phyloP scores from a whole-genome alignment of 1,140 invertebrate genomes.

The Papilio xuthus region DNA sequence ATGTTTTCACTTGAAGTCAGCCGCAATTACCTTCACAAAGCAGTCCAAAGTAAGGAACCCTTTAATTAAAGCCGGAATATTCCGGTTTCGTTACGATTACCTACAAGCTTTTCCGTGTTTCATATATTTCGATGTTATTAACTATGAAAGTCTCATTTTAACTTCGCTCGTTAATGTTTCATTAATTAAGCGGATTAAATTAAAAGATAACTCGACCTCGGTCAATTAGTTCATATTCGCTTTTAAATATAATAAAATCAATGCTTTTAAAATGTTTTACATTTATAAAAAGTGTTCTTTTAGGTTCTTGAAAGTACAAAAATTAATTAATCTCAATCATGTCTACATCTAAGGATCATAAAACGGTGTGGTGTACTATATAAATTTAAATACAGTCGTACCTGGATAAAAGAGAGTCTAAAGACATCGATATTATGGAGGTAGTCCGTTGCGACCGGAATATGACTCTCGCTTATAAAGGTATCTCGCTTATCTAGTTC shows the following conservation, averaged over 20 bases:
- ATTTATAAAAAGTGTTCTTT: background rate
- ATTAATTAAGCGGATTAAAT: background rate
- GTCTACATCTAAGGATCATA: too few species aligned
- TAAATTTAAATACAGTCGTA: too few species aligned
- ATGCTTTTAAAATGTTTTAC: background rate
- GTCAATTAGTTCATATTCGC: background rate
- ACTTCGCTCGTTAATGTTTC: constrained; percentile 38
- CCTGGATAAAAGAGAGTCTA: too few species aligned
- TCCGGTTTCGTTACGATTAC: constrained; percentile 57
- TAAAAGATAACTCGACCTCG: background rate
- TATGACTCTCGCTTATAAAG: too few species aligned
- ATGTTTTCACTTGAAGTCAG: constrained; percentile 70
- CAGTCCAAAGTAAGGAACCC: constrained; percentile 58
- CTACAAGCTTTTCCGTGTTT: constrained; percentile 46
- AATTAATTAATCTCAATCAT: too few species aligned
- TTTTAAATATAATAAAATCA: background rate
- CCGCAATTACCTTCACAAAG: constrained; percentile 66
- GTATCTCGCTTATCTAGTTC: too few species aligned
- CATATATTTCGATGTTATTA: constrained; percentile 59
- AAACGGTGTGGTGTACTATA: too few species aligned
- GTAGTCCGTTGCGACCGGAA: too few species aligned
- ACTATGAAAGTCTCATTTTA: constrained; percentile 55
- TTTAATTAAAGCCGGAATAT: constrained; percentile 68
- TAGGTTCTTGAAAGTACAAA: background rate
- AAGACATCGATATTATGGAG: too few species aligned